Evolutionary conservation across 2,113 vertebrate genomes (phyloP), one percentile per base, ranked within the genome.

Genomic region (Alosa alosa): DNA sequence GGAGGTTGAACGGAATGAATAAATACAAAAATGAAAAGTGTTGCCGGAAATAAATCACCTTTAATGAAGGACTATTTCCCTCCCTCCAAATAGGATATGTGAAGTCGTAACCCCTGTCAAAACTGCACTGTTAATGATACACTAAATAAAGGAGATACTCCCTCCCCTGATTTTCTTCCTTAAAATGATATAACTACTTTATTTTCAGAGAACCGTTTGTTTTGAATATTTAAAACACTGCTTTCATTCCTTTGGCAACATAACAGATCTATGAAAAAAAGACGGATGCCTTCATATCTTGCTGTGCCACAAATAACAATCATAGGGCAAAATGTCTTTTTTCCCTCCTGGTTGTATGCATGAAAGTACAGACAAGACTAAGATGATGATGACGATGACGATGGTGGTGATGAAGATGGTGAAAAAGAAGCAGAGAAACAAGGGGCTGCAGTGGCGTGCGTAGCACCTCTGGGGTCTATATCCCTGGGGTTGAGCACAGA

Each of bases 191-290:
- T 31, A 39, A 31, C 9, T 78, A 36, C 72, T 39, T 39, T 41
- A 78, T 39, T 78, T 39, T 36, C 20, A 13, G 2, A 41, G 72
- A 39, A 78, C 17, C 31, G 4, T 78, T 78, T 44, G 18, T 78
- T 17, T 41, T 78, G 72, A 78, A 78, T 78, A 78, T 39, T 78
- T 15, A 39, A 64, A 64, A 78, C 72, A 78, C 72, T 6, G 72
- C 72, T 78, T 17, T 15, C 72, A 13, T 36, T 78, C 31, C 72
- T 75, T 75, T 75, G 25, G 25, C 7, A 75, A 39, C 72, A 4
- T 17, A 39, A 78, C 17, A 36, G 72, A 36, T 39, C 36, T 39
- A 72, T 36, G 72, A 36, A 36, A 36, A 57, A 57, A 78, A 78
- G 72, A 78, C 15, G 39, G 72, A 39, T 78, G 72, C n/a, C 10